Percentiles rank a stretch among this genome's conserved stretches.
These are phyloP conservation scores for Felis chaus DNA, from an alignment of 2,113 vertebrate genomes.

Conservation along the genomic window DNA sequence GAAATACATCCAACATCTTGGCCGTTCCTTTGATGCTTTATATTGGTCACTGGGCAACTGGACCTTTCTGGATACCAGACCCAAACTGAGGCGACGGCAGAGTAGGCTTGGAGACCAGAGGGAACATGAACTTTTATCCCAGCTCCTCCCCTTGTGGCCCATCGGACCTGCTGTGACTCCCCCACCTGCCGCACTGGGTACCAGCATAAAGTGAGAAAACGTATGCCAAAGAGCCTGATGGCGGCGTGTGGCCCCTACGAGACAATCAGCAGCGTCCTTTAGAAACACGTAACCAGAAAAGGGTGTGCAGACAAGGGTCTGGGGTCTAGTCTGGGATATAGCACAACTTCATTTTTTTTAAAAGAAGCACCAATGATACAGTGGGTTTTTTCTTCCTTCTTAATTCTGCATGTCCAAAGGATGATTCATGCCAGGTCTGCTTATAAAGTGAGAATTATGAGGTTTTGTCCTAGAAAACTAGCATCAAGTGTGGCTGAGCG, in stretches of 20 bases:
- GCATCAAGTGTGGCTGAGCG: background rate
- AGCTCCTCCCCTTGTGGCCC: background rate
- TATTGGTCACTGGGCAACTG: background rate
- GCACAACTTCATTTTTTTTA: background rate
- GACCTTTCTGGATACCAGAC: background rate
- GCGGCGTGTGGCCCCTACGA: rapidly evolving
- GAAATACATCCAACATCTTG: background rate
- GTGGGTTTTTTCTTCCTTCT: background rate
- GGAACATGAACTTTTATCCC: rapidly evolving
- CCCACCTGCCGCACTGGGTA: background rate
- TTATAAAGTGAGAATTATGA: conserved; percentile 42
- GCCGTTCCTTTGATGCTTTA: background rate
- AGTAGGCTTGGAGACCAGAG: background rate
- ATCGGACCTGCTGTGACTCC: background rate
- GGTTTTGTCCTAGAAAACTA: conserved; percentile 39
- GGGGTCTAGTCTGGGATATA: background rate
- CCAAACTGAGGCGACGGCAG: background rate
- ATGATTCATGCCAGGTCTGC: background rate
- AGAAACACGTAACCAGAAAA: background rate
- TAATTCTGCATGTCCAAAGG: background rate
- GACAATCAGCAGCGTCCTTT: background rate
- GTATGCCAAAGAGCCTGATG: rapidly evolving
- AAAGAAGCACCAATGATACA: background rate
- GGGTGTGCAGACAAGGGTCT: too few species aligned
- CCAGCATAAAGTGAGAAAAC: rapidly evolving